Evolutionary conservation across 1,140 invertebrate species (phyloP).

Genomic region (Leptonema lineaticorne): DNA sequence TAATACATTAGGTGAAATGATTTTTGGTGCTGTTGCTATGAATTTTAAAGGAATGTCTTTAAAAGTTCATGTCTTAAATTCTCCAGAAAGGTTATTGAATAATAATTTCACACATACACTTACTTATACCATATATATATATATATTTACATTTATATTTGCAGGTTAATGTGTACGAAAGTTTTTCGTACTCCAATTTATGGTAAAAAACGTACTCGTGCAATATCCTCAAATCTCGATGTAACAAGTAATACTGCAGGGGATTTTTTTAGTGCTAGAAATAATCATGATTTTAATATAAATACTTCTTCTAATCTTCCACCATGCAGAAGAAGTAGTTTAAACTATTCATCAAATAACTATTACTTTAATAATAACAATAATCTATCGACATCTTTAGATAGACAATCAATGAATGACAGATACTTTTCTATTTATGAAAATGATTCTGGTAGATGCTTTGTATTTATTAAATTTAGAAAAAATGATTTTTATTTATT

Average conservation of each 20-base stretch:
- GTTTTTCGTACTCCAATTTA: conserved; percentile 57
- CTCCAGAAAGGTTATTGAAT: conserved; percentile 61
- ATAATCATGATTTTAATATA: background rate
- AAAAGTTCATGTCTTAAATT: conserved; percentile 76
- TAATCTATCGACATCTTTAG: conserved; percentile 24
- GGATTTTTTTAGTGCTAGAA: background rate
- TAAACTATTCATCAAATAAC: conserved; percentile 1
- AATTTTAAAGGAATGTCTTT: conserved; percentile 80
- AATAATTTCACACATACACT: background rate
- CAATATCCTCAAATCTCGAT: conserved; percentile 7
- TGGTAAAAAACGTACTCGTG: conserved; percentile 19
- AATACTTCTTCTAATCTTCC: background rate
- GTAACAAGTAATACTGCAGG: conserved; percentile 7
- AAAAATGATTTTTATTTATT: background rate
- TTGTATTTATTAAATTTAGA: background rate
- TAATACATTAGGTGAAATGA: conserved; percentile 79
- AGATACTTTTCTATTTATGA: conserved; percentile 50
- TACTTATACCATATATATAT: background rate
- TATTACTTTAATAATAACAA: background rate
- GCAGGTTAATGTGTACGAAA: conserved; percentile 69
- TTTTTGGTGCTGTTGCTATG: conserved; percentile 86
- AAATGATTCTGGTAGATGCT: conserved; percentile 50
- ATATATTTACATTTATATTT: background rate
- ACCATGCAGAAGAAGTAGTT: background rate
- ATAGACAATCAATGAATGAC: conserved; percentile 46